Base-by-base conservation (phyloP, 1,140 invertebrate species). In the Cyrtorhinus lividipennis region DNA sequence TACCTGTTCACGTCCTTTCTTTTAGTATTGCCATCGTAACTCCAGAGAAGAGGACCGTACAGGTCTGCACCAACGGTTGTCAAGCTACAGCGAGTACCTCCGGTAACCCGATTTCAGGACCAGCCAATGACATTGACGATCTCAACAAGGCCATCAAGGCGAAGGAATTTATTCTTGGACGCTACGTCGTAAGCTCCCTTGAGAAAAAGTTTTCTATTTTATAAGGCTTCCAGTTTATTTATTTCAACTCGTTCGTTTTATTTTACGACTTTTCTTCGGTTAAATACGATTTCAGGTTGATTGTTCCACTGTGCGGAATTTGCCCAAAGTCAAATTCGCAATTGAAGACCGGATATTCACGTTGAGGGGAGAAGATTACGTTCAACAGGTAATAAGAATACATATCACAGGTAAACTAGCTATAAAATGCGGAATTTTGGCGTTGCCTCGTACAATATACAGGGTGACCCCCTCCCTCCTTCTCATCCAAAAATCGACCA, bases 71-170 rank as follows among this genome's bases (percentile, higher is more conserved):
- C 10, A 53, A 22, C 15, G 62, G 62, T 12, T 63, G 62, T 45
- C n/a, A 24, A 5, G 26, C 62, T 22, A 38, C 25, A 1, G 30
- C 30, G 1, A 38, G 25, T 38, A 53, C 62, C 24, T 30, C 53
- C 24, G 24, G n/a, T 3, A 63, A 58, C 20, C 22, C 30, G 24
- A 63, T 63, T 1, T 30, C 18, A 22, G 62, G 62, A 13, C 62
- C 62, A 23, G 13, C 38, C n/a, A 27, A 20, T 12, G 62, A 63
- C 8, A 63, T 63, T 12, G n/a, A 58, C 38, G 24, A 22, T 12
- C 46, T 63, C 15, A 63, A 63, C 30, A 24, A 23, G 44, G 15
- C 46, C 58, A n/a, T 63, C 20, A 44, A 44, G 23, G 62, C 62
- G 2, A 25, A 26, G 46, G 12, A 27, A 23, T 63, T 57, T 22